Percentiles rank a stretch among this genome's conserved stretches.
Evolutionary conservation across 2,797 vertebrate species (phyloP).

Genomic region (Peromyscus eremicus): DNA sequence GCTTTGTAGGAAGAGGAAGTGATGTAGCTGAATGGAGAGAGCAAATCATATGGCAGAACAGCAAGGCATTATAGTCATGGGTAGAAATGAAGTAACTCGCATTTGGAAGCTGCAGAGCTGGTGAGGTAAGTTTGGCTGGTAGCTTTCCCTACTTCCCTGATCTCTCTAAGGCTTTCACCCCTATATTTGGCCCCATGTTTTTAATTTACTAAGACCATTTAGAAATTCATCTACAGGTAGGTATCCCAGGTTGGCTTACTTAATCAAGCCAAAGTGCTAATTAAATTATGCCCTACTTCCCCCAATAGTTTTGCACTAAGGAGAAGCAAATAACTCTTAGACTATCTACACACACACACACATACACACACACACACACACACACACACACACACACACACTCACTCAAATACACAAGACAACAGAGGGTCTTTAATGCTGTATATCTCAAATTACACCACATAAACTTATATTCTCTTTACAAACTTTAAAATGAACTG

Average conservation of each 20-base stretch:
- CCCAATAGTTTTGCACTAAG: not conserved
- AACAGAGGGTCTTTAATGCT: not conserved
- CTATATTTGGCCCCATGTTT: too few relatives aligned
- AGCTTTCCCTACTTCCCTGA: too few relatives aligned
- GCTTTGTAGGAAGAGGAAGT: too few relatives aligned
- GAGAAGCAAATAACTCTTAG: not conserved
- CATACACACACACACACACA: not conserved
- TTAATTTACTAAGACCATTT: too few relatives aligned
- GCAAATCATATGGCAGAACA: too few relatives aligned
- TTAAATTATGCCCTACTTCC: not conserved
- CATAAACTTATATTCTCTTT: not conserved
- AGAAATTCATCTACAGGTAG: not conserved
- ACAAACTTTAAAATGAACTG: constrained; percentile 49
- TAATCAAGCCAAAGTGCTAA: constrained; percentile 23
- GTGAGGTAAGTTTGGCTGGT: too few relatives aligned
- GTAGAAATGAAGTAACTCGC: too few relatives aligned
- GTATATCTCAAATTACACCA: constrained; percentile 43
- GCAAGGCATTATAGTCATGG: too few relatives aligned
- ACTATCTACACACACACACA: not conserved
- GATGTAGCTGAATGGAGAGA: too few relatives aligned
- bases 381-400: not conserved
- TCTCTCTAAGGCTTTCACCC: too few relatives aligned
- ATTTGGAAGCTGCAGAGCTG: too few relatives aligned
- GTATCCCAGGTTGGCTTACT: constrained; percentile 17
- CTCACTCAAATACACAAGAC: not conserved